Evolutionary conservation across 1,140 invertebrate genomes (phyloP).

Genomic region (Trichonephila clavata): DNA sequence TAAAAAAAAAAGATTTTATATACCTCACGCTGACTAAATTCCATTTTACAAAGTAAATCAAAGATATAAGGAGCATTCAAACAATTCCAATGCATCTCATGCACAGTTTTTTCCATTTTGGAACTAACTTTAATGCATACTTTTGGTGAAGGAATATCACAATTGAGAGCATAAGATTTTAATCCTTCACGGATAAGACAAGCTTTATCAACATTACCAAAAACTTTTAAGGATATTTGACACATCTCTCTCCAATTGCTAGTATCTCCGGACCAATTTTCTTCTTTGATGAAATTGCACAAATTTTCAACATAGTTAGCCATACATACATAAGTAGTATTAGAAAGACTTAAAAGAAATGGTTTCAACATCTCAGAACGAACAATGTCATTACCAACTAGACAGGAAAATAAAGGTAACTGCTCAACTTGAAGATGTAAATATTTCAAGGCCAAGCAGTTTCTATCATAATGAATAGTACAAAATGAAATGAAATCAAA

Average conservation of each 20-base stretch:
- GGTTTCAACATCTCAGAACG: constrained; percentile 78
- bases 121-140: not conserved
- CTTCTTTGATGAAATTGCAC: not conserved
- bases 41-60: constrained; percentile 73
- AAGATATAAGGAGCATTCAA: constrained; percentile 46
- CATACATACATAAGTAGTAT: constrained; percentile 73
- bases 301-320: constrained; percentile 58
- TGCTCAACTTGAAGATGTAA: constrained; percentile 78
- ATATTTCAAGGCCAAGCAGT: constrained; percentile 77
- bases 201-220: constrained; percentile 75
- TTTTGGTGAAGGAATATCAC: not conserved
- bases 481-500: constrained; percentile 79
- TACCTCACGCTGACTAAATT: constrained; percentile 57
- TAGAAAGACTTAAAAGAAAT: constrained; percentile 77
- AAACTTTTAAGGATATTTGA: constrained; percentile 78
- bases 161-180: constrained; percentile 76
- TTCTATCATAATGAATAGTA: constrained; percentile 79
- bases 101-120: not conserved
- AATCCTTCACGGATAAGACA: constrained; percentile 77
- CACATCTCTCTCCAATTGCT: constrained; percentile 70
- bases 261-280: constrained; percentile 49
- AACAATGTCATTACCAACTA: constrained; percentile 80
- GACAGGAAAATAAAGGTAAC: constrained; percentile 80
- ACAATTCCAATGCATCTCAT: constrained; percentile 14
- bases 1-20: not conserved